A percentile compares a stretch with the other conserved stretches of the same genome.
Evolutionary conservation across 2,113 vertebrate species (phyloP).

Genomic region (Cercocebus atys): DNA sequence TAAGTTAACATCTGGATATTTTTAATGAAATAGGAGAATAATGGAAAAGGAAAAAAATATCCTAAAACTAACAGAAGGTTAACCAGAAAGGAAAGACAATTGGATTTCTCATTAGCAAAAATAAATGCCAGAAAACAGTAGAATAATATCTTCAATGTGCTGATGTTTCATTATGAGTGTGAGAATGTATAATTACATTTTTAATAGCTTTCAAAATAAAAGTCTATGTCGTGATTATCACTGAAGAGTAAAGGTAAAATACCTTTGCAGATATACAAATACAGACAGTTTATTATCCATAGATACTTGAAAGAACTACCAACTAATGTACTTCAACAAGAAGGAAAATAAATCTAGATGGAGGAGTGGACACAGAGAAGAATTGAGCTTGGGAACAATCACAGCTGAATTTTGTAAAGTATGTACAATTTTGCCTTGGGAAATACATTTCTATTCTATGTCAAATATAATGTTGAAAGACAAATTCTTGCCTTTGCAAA

Average conservation of each 20-base stretch:
- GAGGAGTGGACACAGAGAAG: background rate
- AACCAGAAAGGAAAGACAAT: background rate
- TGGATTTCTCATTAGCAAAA: background rate
- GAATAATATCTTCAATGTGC: background rate
- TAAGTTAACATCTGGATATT: background rate
- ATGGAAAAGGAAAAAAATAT: background rate
- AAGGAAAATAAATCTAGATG: background rate
- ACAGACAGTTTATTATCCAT: background rate
- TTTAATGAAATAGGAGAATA: background rate
- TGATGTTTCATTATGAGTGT: background rate
- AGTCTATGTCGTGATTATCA: background rate
- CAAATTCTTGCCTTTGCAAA: constrained; percentile 44
- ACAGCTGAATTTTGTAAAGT: constrained; percentile 3
- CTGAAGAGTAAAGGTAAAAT: background rate
- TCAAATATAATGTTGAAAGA: constrained; percentile 33
- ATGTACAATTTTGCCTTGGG: background rate
- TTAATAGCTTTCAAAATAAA: background rate
- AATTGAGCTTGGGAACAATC: background rate
- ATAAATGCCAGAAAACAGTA: background rate
- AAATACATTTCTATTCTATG: constrained; percentile 16
- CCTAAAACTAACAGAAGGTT: background rate
- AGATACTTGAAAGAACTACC: background rate
- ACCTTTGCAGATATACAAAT: constrained; percentile 18
- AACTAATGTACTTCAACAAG: constrained; percentile 16
- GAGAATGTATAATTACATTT: background rate